Evolutionary conservation across 2,113 vertebrate genomes (phyloP).

Genomic region (Leptobrachium leishanense): DNA sequence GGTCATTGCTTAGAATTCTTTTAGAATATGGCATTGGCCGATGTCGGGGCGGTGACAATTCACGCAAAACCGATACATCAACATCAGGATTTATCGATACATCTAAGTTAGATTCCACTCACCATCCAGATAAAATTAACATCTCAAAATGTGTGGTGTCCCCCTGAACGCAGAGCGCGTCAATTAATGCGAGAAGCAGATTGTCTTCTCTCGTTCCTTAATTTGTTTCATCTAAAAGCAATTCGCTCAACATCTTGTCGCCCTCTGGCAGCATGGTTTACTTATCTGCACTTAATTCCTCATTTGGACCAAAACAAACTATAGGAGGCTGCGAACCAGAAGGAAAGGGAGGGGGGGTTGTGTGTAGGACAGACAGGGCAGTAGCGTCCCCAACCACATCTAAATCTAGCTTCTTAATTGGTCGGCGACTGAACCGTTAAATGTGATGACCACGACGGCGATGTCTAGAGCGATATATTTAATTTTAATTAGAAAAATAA

Average conservation of each 20-base stretch:
- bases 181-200: conserved; percentile 72
- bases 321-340: conserved; percentile 59
- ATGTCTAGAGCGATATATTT: background rate
- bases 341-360: conserved; percentile 18
- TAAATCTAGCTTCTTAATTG: background rate
- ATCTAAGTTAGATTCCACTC: conserved; percentile 55
- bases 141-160: conserved; percentile 68
- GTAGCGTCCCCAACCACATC: conserved; percentile 6
- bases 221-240: conserved; percentile 77
- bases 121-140: conserved; percentile 64
- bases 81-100: background rate
- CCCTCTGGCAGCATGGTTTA: conserved; percentile 72
- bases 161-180: conserved; percentile 67
- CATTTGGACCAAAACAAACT: conserved; percentile 72
- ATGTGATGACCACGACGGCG: background rate
- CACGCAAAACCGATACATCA: no score
- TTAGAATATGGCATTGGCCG: no score
- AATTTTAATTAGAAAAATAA: no score
- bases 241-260: conserved; percentile 73
- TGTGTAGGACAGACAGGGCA: background rate
- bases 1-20: no score
- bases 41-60: no score
- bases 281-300: conserved; percentile 71
- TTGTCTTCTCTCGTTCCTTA: conserved; percentile 69
- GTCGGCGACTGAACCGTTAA: background rate